A percentile compares a stretch with the other conserved stretches of the same genome.
phyloP scores from a whole-genome alignment of 2,797 vertebrate species.

The Darevskia nairensis region DNA sequence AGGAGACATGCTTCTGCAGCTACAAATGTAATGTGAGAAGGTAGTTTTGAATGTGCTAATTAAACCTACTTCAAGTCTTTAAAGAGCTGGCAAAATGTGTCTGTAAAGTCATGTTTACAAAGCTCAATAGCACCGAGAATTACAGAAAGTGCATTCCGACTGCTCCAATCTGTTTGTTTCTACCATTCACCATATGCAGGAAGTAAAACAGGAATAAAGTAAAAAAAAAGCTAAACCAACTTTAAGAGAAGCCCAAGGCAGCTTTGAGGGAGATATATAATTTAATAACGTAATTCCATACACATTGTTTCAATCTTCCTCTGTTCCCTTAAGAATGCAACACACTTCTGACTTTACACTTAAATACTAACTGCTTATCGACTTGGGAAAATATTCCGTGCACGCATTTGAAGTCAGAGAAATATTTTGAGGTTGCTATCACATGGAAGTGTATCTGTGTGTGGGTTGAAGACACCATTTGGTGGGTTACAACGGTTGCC shows the following conservation, averaged over 20 bases:
- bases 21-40: neutral
- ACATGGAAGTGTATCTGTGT: constrained; percentile 9
- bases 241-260: neutral
- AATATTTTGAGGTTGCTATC: neutral
- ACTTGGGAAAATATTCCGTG: neutral
- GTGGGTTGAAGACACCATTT: neutral
- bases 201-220: constrained; percentile 11
- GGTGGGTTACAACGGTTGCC: neutral
- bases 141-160: neutral
- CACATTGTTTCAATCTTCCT: neutral
- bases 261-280: neutral
- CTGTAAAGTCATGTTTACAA: constrained; percentile 56
- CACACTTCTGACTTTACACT: neutral
- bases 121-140: constrained; percentile 4
- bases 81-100: constrained; percentile 61
- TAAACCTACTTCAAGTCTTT: constrained; percentile 68
- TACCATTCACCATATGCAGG: constrained; percentile 25
- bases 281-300: constrained; percentile 23
- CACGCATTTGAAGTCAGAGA: neutral
- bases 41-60: constrained; percentile 56
- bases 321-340: constrained; percentile 4
- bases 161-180: neutral
- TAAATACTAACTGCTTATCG: constrained; percentile 5
- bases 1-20: neutral
- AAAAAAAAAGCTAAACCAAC: neutral